Conservation (phyloP, 2,888 invertebrate species). For the Amblyjoppa fuscipennis region DNA sequence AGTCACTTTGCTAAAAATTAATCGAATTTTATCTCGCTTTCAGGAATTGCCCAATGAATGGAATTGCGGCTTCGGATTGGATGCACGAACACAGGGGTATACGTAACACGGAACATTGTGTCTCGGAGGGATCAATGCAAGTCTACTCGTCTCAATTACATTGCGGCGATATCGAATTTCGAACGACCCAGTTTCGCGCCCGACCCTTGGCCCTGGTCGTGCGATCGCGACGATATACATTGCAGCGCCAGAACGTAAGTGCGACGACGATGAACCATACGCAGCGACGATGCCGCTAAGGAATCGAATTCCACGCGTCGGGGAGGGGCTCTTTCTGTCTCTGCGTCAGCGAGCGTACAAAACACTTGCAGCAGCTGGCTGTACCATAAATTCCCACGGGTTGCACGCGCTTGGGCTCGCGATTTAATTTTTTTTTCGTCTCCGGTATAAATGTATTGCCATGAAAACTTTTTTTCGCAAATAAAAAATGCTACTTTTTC, state of each 20-base stretch:
- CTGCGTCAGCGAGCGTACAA: not conserved
- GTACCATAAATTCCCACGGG: conserved; percentile 53
- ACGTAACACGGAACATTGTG: conserved; percentile 19
- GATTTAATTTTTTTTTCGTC: not conserved
- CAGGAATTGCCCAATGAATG: not conserved
- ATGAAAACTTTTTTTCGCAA: too few relatives aligned
- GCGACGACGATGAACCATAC: conserved; percentile 22
- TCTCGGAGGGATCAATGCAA: conserved; percentile 39
- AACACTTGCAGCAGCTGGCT: conserved; percentile 50
- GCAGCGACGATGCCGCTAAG: conserved; percentile 9
- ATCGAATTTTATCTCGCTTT: not conserved
- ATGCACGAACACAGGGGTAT: not conserved
- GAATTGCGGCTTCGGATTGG: not conserved
- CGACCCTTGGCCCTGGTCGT: conserved; percentile 61
- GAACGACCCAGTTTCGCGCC: conserved; percentile 59
- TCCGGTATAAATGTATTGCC: not conserved
- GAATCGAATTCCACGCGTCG: conserved; percentile 32
- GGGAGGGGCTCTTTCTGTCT: not conserved
- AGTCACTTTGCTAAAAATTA: not conserved
- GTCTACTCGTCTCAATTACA: conserved; percentile 46
- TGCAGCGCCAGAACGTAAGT: conserved; percentile 10
- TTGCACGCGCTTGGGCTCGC: not conserved
- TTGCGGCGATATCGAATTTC: conserved; percentile 61
- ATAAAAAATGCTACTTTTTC: not conserved
- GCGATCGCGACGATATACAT: conserved; percentile 59